Evolutionary conservation across 2,888 invertebrate genomes (phyloP), one percentile per base, ranked within the genome.

Genomic region (Ceraclea dissimilis): DNA sequence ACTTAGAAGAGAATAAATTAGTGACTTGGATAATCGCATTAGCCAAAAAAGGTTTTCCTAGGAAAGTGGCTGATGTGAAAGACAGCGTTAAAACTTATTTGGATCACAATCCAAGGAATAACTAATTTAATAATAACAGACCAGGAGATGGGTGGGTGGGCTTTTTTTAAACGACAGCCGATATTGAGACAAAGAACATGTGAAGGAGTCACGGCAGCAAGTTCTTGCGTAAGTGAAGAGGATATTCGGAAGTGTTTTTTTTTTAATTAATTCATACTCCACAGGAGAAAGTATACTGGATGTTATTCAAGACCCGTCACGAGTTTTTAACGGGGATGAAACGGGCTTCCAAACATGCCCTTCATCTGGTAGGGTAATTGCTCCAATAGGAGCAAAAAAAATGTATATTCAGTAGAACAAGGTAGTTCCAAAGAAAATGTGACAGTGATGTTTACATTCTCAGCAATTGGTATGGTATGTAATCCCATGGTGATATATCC

Each of bases 261-360:
- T 11, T 31, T 33, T 22, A n/a, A 50, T 50, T 34, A 18, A 31
- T 11, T 8, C 16, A 8, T 50, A 50, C 13, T 16, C 33, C 2
- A 50, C 10, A 2, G 33, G 22, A 33, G 2, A 50, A 17, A 50
- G 17, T 33, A 5, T 50, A 33, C n/a, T 16, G 10, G 50, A 50
- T 17, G 31, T 50, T 17, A 18, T 50, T n/a, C 8, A 50, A 34
- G 50, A 50, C 34, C 17, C 33, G 18, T 33, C 31, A 8, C 13
- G 50, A 33, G 17, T 50, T 17, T 50, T 31, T 13, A 50, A 50
- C 19, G 50, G 50, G 16, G 50, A 50, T 50, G 50, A 50, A 33
- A 50, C 50, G n/a, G 50, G 50, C 8, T 50, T 50, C 33, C 33
- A 31, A 33, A 31, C 33, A 18, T 50, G 50, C 18, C 50, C 50